Percentiles rank a stretch among this genome's conserved stretches.
These are phyloP conservation scores for Elachura formosa DNA, from an alignment of 2,113 vertebrate species.

Conservation along the genomic window DNA sequence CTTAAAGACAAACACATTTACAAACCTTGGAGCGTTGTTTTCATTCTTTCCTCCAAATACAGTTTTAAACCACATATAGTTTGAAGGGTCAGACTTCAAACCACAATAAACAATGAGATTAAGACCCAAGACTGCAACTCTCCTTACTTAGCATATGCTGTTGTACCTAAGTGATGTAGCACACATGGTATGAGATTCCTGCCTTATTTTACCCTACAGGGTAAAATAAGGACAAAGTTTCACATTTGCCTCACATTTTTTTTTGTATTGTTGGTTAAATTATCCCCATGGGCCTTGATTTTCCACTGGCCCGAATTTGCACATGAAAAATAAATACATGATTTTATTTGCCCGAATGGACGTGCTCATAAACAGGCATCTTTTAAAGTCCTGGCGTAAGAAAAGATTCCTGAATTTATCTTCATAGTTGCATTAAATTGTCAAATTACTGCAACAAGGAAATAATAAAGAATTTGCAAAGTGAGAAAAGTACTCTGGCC, in stretches of 20 bases:
- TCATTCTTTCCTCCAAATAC: not conserved
- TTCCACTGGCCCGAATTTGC: constrained; percentile 11
- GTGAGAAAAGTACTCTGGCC: not conserved
- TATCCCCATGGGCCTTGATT: constrained; percentile 4
- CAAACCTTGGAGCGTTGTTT: not conserved
- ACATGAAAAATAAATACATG: not conserved
- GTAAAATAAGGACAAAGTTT: constrained; percentile 53
- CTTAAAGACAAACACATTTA: constrained; percentile 68
- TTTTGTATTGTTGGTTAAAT: constrained; percentile 29
- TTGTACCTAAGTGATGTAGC: not conserved
- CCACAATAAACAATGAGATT: constrained; percentile 17
- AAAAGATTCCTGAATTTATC: not conserved
- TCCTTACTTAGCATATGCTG: not conserved
- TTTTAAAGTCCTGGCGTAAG: not conserved
- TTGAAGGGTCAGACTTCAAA: constrained; percentile 35
- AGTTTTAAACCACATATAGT: constrained; percentile 27
- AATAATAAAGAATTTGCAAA: not conserved
- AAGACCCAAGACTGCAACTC: not conserved
- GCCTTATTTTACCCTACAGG: not conserved
- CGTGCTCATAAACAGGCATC: not conserved
- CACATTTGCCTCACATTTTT: constrained; percentile 1
- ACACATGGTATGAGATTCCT: not conserved
- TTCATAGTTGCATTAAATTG: not conserved
- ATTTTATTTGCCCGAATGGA: constrained; percentile 3
- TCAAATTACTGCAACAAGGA: not conserved